Percentiles rank a stretch among this genome's conserved stretches.
Conservation (phyloP, 2,888 invertebrate species). For the Hirtodrosophila confusa region DNA sequence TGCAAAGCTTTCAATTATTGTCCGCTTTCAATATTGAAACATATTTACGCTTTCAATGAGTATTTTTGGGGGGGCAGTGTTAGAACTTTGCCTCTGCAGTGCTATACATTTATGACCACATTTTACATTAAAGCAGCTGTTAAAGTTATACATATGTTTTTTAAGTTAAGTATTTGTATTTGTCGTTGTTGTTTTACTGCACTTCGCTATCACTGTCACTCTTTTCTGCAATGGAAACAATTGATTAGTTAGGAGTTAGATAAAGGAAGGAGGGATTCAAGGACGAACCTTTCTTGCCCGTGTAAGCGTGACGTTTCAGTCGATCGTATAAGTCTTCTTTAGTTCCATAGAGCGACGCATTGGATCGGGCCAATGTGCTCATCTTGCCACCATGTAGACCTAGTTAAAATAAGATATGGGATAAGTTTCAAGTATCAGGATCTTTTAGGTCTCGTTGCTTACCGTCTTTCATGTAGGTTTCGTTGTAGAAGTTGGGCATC, state of each 20-base stretch:
- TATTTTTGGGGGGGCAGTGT: slow-evolving; percentile 70
- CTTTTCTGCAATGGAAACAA: slow-evolving; percentile 89
- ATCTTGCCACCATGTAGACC: slow-evolving; percentile 94
- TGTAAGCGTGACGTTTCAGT: slow-evolving; percentile 96
- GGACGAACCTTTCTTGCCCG: slow-evolving; percentile 94
- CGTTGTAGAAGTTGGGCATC: slow-evolving; percentile 98
- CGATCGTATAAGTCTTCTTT: slow-evolving; percentile 98
- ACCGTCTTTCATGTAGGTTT: slow-evolving; percentile 97
- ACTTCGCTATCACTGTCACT: slow-evolving; percentile 97
- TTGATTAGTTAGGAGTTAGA: not conserved
- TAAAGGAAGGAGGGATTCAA: too few relatives aligned
- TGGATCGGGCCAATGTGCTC: slow-evolving; percentile 96
- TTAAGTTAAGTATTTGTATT: slow-evolving; percentile 35
- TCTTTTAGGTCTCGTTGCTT: slow-evolving; percentile 18
- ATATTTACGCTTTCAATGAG: slow-evolving; percentile 56
- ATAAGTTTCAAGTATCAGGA: too few relatives aligned
- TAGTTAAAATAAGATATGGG: slow-evolving; percentile 21
- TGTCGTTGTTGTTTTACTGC: slow-evolving; percentile 86
- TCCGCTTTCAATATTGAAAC: slow-evolving; percentile 15
- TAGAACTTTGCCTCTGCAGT: slow-evolving; percentile 49
- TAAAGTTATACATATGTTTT: slow-evolving; percentile 41
- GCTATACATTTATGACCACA: slow-evolving; percentile 73
- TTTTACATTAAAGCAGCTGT: slow-evolving; percentile 75
- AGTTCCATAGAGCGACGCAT: slow-evolving; percentile 96
- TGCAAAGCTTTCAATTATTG: slow-evolving; percentile 64